A percentile compares a stretch with the other conserved stretches of the same genome.
Conservation (phyloP, 92 coral and sea anemone species). For the Zoanthus sansibaricus region DNA sequence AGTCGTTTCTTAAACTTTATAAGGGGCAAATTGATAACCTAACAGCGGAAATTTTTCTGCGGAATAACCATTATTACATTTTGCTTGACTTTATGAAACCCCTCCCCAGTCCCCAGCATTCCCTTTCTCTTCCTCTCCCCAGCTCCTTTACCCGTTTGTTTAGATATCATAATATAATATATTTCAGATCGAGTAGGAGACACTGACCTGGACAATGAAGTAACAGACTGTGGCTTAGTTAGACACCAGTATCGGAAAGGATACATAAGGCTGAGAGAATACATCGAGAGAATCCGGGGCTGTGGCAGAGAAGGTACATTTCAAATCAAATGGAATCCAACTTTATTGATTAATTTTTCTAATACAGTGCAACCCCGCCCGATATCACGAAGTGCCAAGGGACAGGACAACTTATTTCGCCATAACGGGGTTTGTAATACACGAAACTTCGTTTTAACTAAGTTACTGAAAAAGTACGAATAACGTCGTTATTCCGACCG, state of each 20-base stretch:
- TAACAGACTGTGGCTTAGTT: slow-evolving; percentile 84
- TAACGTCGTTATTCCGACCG: no score
- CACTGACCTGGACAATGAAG: slow-evolving; percentile 83
- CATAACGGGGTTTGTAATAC: no score
- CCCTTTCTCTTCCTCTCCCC: not conserved
- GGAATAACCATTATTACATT: no score
- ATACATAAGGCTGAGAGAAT: slow-evolving; percentile 80
- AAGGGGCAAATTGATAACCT: no score
- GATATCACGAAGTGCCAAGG: not conserved
- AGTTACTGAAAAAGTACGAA: no score
- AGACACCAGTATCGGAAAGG: slow-evolving; percentile 78
- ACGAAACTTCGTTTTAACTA: no score
- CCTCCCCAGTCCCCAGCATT: no score
- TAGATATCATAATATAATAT: not conserved
- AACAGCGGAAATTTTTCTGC: no score
- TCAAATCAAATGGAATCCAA: no score
- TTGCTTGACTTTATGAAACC: no score
- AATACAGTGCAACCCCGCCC: not conserved
- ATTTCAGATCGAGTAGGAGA: slow-evolving; percentile 83
- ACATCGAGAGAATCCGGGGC: slow-evolving; percentile 79
- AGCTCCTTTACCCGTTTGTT: not conserved
- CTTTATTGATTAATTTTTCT: not conserved
- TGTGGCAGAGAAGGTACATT: slow-evolving; percentile 81
- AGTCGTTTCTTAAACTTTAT: no score
- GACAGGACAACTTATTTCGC: no score